Evolutionary conservation across 2,888 invertebrate species (phyloP), one percentile per base, ranked within the genome.

Genomic region (Hipparchia sbordonii): DNA sequence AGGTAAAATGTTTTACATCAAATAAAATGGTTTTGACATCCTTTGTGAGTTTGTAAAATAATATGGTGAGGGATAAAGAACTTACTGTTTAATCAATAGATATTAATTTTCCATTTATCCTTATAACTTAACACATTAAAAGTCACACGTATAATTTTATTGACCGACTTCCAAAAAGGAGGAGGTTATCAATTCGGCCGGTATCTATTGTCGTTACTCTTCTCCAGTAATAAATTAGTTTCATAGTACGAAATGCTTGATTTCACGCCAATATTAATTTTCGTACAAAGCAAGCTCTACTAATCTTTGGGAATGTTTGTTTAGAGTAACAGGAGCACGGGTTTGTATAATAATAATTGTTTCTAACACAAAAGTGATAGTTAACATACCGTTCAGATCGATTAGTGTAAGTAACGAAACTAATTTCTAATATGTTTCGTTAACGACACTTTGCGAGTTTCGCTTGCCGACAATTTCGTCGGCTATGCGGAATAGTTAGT

Each of bases 351-450:
- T 39, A 39, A 5, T 39, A 77, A 67, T 77, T 77, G 70, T 72
- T 76, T 63, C 76, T 75, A 73, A 75, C 80, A 87, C 89, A 85
- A 88, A 87, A 87, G 83, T 86, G 87, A 87, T 89, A 87, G 85
- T 80, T 79, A 80, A 91, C 85, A 90, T 87, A 76, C 77, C 79
- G 80, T 84, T 84, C 81, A 79, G 81, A 85, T 88, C 88, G 89
- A 89, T 91, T 88, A 89, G 82, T 81, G 87, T 84, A 84, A 88
- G 86, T 88, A 89, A 88, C 85, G 84, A 82, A 87, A 90, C 90
- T 88, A 90, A 91, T 92, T 88, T 89, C 88, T 89, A 89, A 89
- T 91, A 89, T 89, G 87, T 91, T 90, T 86, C 87, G 89, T 88
- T 89, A 91, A 88, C 87, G 87, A 88, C 89, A 90, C 87, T 91